phyloP scores from a whole-genome alignment of 1,140 invertebrate species.

The Drosophila funebris region DNA sequence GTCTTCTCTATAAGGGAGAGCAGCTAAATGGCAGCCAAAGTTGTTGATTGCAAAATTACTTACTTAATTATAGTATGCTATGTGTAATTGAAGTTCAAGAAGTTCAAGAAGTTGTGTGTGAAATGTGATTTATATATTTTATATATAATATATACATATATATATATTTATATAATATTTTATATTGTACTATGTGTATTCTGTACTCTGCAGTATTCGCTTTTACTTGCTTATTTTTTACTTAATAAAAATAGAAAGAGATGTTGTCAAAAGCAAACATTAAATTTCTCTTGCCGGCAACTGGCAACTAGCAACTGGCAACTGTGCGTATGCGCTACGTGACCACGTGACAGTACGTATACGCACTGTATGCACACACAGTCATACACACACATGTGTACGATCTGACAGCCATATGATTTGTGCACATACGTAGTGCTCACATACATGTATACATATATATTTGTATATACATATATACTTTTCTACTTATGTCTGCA shows the following conservation, averaged over 20 bases:
- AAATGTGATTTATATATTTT: constrained; percentile 37
- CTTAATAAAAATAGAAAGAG: constrained; percentile 32
- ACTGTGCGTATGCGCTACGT: background rate
- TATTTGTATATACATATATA: background rate
- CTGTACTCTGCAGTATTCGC: constrained; percentile 21
- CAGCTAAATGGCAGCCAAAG: background rate
- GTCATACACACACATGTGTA: too few relatives aligned
- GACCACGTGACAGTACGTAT: constrained; percentile 32
- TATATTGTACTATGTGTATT: constrained; percentile 16
- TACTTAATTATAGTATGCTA: constrained; percentile 20
- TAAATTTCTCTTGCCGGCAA: constrained; percentile 14
- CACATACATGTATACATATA: background rate
- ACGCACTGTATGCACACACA: constrained; percentile 24
- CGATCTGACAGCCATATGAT: constrained; percentile 41
- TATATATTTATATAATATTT: background rate
- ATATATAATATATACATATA: background rate
- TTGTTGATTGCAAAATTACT: background rate
- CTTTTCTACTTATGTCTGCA: constrained; percentile 9
- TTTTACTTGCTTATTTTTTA: constrained; percentile 5
- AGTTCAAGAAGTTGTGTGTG: constrained; percentile 11
- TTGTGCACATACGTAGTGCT: constrained; percentile 8
- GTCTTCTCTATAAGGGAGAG: constrained; percentile 82
- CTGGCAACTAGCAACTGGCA: background rate
- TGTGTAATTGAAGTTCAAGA: constrained; percentile 8
- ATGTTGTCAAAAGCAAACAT: constrained; percentile 34